Evolutionary conservation across 2,113 vertebrate genomes (phyloP).

Genomic region (Gulo gulo): DNA sequence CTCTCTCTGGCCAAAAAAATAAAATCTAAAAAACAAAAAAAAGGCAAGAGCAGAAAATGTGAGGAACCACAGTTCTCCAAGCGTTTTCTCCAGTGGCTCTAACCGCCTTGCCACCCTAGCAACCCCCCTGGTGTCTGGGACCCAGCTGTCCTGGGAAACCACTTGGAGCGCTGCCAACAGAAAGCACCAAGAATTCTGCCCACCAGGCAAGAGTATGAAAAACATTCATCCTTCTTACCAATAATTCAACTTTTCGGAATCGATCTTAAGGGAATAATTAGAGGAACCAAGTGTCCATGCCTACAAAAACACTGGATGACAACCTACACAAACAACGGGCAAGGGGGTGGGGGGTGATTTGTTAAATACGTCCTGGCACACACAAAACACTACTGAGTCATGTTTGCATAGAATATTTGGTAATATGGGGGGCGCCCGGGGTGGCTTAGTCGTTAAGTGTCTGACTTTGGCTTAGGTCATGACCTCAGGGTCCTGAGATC

Average conservation of each 20-base stretch:
- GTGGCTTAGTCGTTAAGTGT: not conserved
- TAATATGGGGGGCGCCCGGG: not conserved
- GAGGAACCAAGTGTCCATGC: not conserved
- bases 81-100: not conserved
- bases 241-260: not conserved
- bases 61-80: accelerated
- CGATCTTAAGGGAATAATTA: not conserved
- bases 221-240: not conserved
- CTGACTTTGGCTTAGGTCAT: not conserved
- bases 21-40: not conserved
- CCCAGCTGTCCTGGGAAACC: not conserved
- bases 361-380: not conserved
- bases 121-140: not conserved
- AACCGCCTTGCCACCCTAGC: not conserved
- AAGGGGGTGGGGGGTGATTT: not conserved
- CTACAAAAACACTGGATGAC: not conserved
- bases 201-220: not conserved
- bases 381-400: not conserved
- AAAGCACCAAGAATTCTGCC: not conserved
- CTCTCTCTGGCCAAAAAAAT: no score
- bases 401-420: not conserved
- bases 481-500: not conserved
- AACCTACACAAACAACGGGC: not conserved
- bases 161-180: not conserved
- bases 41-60: not conserved